Evolutionary conservation across 2,888 invertebrate species (phyloP).

Genomic region (Caenorhabditis sinica): DNA sequence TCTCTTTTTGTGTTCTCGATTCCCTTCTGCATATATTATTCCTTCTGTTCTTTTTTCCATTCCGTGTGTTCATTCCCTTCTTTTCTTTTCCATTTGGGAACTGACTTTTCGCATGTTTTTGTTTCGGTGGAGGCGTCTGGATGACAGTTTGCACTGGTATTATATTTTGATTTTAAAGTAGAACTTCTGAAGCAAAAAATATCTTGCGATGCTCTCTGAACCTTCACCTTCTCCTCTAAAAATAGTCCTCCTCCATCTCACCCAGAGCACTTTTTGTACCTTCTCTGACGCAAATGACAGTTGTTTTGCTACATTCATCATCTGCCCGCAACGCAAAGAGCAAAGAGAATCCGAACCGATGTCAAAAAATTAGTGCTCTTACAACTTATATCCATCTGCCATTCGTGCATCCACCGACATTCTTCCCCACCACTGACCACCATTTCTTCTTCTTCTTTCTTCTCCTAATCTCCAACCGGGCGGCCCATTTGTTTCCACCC

Average conservation of each 20-base stretch:
- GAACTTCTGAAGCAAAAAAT: no score
- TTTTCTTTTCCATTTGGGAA: no score
- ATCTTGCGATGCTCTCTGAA: no score
- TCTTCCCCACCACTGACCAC: conserved; percentile 48
- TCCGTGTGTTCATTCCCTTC: no score
- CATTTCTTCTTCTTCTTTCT: conserved; percentile 30
- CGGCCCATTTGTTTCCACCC: conserved; percentile 46
- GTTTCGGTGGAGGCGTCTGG: no score
- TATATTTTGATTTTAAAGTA: no score
- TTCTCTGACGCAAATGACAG: conserved; percentile 31
- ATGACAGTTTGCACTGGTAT: no score
- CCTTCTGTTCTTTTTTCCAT: neutral
- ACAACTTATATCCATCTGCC: conserved; percentile 25
- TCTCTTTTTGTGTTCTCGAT: conserved; percentile 20
- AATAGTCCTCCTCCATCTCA: no score
- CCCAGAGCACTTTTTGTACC: neutral
- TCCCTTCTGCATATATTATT: conserved; percentile 31
- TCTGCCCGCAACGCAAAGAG: conserved; percentile 16
- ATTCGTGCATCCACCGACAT: conserved; percentile 4
- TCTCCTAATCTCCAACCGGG: neutral
- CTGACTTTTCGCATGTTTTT: no score
- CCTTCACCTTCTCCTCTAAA: no score
- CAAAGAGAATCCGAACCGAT: conserved; percentile 15
- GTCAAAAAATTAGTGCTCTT: conserved; percentile 56
- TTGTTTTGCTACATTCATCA: conserved; percentile 61